A percentile compares a stretch with the other conserved stretches of the same genome.
These are phyloP conservation scores for Spea multiplicata DNA, from an alignment of 2,113 vertebrate species.

Conservation along the genomic window DNA sequence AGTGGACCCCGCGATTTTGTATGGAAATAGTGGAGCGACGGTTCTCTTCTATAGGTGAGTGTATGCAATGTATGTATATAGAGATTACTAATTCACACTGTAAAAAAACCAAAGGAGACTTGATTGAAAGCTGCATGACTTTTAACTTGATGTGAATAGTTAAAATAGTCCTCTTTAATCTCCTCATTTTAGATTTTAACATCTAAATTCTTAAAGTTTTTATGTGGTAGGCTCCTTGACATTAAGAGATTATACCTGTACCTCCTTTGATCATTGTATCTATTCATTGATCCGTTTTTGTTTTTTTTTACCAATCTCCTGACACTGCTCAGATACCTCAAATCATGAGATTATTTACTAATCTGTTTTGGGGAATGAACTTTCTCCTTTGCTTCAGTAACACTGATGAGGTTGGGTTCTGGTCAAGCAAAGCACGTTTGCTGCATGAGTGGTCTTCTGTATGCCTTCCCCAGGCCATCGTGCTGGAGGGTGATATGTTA, in stretches of 20 bases:
- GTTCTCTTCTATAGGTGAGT: too few species aligned
- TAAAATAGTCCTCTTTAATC: neutral
- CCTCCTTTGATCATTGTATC: slow-evolving; percentile 61
- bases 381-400: slow-evolving; percentile 75
- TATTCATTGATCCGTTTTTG: slow-evolving; percentile 55
- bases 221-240: neutral
- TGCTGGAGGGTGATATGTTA: slow-evolving; percentile 69
- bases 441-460: slow-evolving; percentile 74
- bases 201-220: neutral
- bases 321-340: slow-evolving; percentile 66
- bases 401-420: slow-evolving; percentile 70
- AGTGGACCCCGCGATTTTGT: too few species aligned
- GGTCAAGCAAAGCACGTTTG: slow-evolving; percentile 77
- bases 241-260: neutral
- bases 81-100: too few species aligned
- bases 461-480: slow-evolving; percentile 65
- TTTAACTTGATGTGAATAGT: too few species aligned
- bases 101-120: too few species aligned
- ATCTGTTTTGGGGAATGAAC: slow-evolving; percentile 74
- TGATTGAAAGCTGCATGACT: too few species aligned
- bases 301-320: slow-evolving; percentile 56
- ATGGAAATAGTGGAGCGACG: too few species aligned
- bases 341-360: slow-evolving; percentile 81
- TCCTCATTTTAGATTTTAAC: neutral
- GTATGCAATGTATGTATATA: too few species aligned